phyloP scores from a whole-genome alignment of 1,140 invertebrate species.

The Scylla paramamosain region DNA sequence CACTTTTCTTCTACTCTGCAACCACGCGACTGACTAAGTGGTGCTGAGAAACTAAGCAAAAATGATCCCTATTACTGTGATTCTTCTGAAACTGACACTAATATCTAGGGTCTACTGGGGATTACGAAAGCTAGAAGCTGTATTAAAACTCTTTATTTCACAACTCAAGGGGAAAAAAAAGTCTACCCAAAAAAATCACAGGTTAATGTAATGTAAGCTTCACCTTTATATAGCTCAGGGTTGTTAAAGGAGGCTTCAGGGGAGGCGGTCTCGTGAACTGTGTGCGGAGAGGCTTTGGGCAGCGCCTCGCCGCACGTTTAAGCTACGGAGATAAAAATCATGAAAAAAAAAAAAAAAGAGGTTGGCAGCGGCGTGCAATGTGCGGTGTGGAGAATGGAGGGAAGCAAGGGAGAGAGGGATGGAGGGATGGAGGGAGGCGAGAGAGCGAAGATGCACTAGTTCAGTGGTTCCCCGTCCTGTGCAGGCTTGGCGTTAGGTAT shows the following conservation, averaged over 20 bases:
- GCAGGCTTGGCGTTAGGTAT: too few species aligned
- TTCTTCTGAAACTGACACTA: too few species aligned
- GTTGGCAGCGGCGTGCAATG: neutral
- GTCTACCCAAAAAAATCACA: neutral
- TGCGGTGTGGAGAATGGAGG: neutral
- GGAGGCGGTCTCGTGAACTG: neutral
- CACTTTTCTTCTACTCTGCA: too few species aligned
- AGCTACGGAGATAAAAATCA: too few species aligned
- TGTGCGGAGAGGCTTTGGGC: too few species aligned
- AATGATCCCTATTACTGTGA: too few species aligned
- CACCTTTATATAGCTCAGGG: neutral
- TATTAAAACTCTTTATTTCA: slow-evolving; percentile 8
- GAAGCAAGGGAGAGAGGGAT: neutral
- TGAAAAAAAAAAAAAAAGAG: neutral
- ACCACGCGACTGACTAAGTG: too few species aligned
- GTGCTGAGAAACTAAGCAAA: too few species aligned
- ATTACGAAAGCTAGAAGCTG: neutral
- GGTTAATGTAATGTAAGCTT: neutral
- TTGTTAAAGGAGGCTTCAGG: neutral
- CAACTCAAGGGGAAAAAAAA: neutral
- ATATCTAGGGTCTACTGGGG: too few species aligned
- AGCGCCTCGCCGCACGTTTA: too few species aligned
- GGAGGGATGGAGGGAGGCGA: neutral
- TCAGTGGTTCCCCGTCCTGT: too few species aligned
- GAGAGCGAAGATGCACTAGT: neutral